These are phyloP conservation scores for Psettodes erumei DNA, from an alignment of 2,113 vertebrate genomes.

Conservation along the genomic window DNA sequence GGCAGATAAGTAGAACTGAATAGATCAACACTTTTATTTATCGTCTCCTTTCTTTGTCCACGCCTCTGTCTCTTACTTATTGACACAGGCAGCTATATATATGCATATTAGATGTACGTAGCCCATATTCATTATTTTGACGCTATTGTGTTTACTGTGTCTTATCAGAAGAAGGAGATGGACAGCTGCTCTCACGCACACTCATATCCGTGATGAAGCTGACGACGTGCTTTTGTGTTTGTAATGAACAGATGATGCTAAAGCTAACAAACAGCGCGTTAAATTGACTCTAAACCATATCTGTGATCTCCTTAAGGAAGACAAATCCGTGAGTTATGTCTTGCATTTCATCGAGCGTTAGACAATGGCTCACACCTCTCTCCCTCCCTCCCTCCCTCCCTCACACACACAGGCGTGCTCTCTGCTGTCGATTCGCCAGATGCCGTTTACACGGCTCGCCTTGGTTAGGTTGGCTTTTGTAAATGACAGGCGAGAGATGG, in stretches of 20 bases:
- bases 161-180: conserved; percentile 59
- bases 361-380: neutral
- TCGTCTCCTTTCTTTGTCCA: conserved; percentile 35
- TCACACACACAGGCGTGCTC: neutral
- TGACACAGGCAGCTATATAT: conserved; percentile 56
- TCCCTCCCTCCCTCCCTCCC: neutral
- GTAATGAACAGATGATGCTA: conserved; percentile 65
- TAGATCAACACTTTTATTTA: conserved; percentile 56
- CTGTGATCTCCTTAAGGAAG: conserved; percentile 52
- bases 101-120: conserved; percentile 69
- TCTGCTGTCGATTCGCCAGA: neutral
- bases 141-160: conserved; percentile 53
- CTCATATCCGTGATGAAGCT: conserved; percentile 28
- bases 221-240: conserved; percentile 56
- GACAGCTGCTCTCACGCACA: conserved; percentile 49
- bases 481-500: conserved; percentile 39
- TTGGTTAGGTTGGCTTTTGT: conserved; percentile 24
- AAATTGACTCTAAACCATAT: conserved; percentile 61
- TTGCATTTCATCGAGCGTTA: conserved; percentile 35
- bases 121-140: conserved; percentile 68
- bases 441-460: neutral
- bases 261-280: conserved; percentile 70
- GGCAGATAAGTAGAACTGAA: conserved; percentile 42
- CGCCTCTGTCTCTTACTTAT: conserved; percentile 44
- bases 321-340: conserved; percentile 60